Evolutionary conservation across 2,888 invertebrate genomes (phyloP), one percentile per base, ranked within the genome.

Genomic region (Alsophila aescularia): DNA sequence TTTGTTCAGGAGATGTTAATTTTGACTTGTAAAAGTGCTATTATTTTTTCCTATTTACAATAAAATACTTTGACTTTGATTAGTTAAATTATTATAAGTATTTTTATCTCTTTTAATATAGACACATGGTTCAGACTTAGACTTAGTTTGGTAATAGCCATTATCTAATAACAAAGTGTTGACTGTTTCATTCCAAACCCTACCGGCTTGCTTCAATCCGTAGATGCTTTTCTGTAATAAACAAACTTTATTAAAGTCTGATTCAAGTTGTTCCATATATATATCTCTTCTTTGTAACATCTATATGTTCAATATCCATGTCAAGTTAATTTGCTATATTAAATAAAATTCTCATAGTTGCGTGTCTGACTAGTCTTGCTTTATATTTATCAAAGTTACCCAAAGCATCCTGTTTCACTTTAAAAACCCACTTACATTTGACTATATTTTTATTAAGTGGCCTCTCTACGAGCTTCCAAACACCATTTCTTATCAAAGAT

Each of bases 361-460:
- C 2, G 6, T 42, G 27, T 12, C 42, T 15, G 3, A 42, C 42
- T 8, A 42, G 8, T 2, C 42, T 2, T 1, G 31, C 42, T 16
- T 42, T 42, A n/a, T 9, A 42, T 16, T 10, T 15, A 0, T 31
- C n/a, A n/a, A n/a, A n/a, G 16, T 31, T 10, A 16, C 31, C 32
- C 13, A 0, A 7, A 1, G 16, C 12, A 16, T 18, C 32, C 0
- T 13, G 1, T 15, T 42, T 42, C 1, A 2, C 13, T 32, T 32
- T 42, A 29, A n/a, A 41, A 5, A 41, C 10, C 29, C 27, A 41
- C 15, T 41, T 41, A 41, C 29, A 41, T 15, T 27, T 27, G 10
- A 41, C 3, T 9, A 29, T 7, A 14, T 41, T 41, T 14, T 15
- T 2, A 15, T 29, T 9, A 0, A 0, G 6, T 15, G 41, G 41